phyloP scores from a whole-genome alignment of 30 jellyfish, hydroid and myxozoan species.

The Turritopsis dohrnii region DNA sequence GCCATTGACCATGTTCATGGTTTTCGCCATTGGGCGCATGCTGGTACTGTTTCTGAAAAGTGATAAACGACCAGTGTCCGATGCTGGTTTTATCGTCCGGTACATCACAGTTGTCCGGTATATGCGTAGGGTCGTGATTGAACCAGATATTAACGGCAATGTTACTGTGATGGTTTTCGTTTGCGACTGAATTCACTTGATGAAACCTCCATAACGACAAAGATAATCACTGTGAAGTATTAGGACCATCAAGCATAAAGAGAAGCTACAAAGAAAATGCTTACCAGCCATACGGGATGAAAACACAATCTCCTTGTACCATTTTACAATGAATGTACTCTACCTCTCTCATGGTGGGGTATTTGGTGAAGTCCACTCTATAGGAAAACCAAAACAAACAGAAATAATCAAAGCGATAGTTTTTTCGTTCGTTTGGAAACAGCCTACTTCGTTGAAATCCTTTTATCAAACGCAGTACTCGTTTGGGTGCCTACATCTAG shows the following conservation, averaged over 20 bases:
- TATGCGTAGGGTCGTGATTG: constrained; percentile 45
- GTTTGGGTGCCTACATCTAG: not conserved
- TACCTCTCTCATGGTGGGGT: constrained; percentile 80
- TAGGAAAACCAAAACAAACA: no score
- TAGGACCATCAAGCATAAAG: not conserved
- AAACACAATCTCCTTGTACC: constrained; percentile 92
- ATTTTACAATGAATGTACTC: constrained; percentile 69
- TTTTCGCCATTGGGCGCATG: not conserved
- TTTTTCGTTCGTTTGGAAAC: no score
- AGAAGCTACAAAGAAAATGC: not conserved
- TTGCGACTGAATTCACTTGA: constrained; percentile 83
- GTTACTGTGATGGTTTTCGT: constrained; percentile 57
- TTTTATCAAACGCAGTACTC: no score
- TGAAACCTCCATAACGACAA: constrained; percentile 50
- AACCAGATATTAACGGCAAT: constrained; percentile 94
- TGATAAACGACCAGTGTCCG: constrained; percentile 39
- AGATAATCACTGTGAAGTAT: no score
- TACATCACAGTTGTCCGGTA: constrained; percentile 55
- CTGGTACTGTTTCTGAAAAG: not conserved
- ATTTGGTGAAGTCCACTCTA: constrained; percentile 65
- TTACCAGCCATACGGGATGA: constrained; percentile 84
- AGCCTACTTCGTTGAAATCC: no score
- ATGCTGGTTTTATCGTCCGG: constrained; percentile 57
- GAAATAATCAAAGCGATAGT: no score
- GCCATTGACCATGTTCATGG: not conserved